Evolutionary conservation across 2,797 vertebrate genomes (phyloP).

Genomic region (Pteropus rufus): DNA sequence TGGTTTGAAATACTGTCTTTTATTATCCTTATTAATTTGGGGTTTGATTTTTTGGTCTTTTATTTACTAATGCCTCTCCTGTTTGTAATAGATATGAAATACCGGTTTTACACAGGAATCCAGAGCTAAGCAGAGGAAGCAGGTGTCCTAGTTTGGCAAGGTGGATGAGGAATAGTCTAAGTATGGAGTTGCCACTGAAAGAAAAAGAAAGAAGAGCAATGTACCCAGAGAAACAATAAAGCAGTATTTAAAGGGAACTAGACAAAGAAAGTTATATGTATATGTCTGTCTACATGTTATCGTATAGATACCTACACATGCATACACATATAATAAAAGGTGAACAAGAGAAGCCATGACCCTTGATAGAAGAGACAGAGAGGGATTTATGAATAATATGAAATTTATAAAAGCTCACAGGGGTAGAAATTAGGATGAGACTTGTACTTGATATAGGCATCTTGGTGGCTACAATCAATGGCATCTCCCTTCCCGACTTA

Average conservation of each 20-base stretch:
- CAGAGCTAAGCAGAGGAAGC: not conserved
- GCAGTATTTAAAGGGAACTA: not conserved
- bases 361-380: not conserved
- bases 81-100: not conserved
- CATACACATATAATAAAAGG: not conserved
- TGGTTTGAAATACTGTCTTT: not conserved
- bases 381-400: not conserved
- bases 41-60: not conserved
- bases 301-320: not conserved
- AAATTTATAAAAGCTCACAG: not conserved
- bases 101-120: not conserved
- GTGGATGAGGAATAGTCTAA: not conserved
- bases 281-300: not conserved
- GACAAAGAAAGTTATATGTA: not conserved
- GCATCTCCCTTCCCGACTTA: not conserved
- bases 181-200: not conserved
- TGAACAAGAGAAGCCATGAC: not conserved
- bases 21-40: not conserved
- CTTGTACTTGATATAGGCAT: not conserved
- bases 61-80: not conserved
- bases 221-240: not conserved
- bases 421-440: not conserved
- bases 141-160: not conserved
- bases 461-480: not conserved
- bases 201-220: not conserved